Conservation (phyloP, 2,113 vertebrate species). For the Oncorhynchus nerka region DNA sequence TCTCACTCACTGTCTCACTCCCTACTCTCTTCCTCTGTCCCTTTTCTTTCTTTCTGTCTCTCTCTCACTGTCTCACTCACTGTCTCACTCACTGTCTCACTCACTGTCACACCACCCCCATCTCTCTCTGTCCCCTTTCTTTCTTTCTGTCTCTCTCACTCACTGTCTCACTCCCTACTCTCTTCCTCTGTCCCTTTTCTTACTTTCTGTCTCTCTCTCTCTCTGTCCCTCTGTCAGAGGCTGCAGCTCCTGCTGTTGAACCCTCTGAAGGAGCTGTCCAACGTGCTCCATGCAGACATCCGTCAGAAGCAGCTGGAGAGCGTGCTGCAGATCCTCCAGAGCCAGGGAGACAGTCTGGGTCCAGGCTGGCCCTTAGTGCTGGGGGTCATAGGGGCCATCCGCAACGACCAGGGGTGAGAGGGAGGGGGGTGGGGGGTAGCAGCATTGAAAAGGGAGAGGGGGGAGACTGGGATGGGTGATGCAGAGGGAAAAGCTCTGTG, state of each 20-base stretch:
- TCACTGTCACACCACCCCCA: too few relatives aligned
- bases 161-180: background rate
- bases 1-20: too few relatives aligned
- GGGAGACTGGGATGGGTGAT: background rate
- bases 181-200: too few relatives aligned
- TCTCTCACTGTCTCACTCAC: background rate
- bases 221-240: slow-evolving; percentile 64
- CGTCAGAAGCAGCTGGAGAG: slow-evolving; percentile 96
- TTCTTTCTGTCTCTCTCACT: background rate
- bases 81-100: too few relatives aligned
- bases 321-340: slow-evolving; percentile 95
- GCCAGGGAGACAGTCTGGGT: slow-evolving; percentile 93
- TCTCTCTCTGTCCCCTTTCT: too few relatives aligned
- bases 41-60: background rate
- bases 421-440: background rate
- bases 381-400: slow-evolving; percentile 96
- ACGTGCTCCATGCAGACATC: slow-evolving; percentile 91
- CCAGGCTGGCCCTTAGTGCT: slow-evolving; percentile 96
- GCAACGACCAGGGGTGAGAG: slow-evolving; percentile 96
- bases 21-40: too few relatives aligned
- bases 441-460: background rate
- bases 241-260: slow-evolving; percentile 92
- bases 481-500: background rate
- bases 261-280: slow-evolving; percentile 94
- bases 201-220: too few relatives aligned